phyloP scores from a whole-genome alignment of 1,140 invertebrate genomes.

The Cherax quadricarinatus region DNA sequence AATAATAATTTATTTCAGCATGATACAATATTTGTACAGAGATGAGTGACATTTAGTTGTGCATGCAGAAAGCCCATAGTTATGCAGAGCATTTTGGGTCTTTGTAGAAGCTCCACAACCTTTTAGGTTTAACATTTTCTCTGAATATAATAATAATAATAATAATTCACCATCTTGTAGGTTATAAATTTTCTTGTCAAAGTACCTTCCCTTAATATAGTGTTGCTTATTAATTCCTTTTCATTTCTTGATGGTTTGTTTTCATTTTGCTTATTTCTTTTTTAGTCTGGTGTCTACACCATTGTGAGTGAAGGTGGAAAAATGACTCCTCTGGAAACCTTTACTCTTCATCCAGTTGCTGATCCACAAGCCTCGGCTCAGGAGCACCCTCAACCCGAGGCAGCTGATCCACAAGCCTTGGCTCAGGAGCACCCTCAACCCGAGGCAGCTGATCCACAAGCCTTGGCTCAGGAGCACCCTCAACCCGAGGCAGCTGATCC shows the following conservation, averaged over 20 bases:
- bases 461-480: too few relatives aligned
- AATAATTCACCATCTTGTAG: neutral
- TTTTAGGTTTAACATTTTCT: neutral
- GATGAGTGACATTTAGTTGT: too few relatives aligned
- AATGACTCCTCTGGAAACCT: constrained; percentile 40
- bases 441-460: neutral
- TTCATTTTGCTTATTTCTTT: neutral
- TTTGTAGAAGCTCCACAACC: neutral
- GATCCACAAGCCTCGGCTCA: neutral
- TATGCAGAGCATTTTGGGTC: too few relatives aligned
- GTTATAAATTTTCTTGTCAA: neutral
- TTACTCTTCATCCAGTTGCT: constrained; percentile 36
- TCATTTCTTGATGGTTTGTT: too few relatives aligned
- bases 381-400: neutral
- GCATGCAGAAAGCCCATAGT: too few relatives aligned
- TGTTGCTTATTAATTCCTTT: neutral
- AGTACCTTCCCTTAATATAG: neutral
- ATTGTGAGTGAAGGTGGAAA: constrained; percentile 37
- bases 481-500: too few relatives aligned
- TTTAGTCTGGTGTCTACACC: constrained; percentile 48
- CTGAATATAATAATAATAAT: neutral
- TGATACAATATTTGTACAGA: too few relatives aligned
- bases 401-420: neutral
- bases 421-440: neutral
- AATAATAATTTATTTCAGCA: too few relatives aligned